Percentiles rank a stretch among this genome's conserved stretches.
Conservation (phyloP, 2,113 vertebrate genomes). For the Helogale parvula region DNA sequence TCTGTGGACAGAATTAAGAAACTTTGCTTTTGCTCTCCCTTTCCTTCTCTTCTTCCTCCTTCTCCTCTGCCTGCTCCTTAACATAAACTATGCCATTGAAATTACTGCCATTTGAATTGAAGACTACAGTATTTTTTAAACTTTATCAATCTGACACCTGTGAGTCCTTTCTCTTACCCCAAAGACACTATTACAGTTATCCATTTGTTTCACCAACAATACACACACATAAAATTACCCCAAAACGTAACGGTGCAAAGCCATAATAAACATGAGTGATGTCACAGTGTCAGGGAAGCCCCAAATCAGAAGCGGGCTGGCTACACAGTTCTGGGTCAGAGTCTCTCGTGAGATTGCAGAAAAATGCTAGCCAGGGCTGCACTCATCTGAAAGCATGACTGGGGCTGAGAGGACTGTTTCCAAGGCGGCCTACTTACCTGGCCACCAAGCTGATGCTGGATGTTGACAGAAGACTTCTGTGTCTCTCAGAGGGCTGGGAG, state of each 20-base stretch:
- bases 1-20: slow-evolving; percentile 3
- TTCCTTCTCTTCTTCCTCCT: neutral
- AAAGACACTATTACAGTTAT: neutral
- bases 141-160: neutral
- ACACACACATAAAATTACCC: neutral
- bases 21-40: neutral
- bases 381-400: neutral
- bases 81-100: neutral
- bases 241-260: neutral
- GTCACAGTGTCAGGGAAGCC: neutral
- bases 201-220: neutral
- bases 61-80: neutral
- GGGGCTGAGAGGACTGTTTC: neutral
- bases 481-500: neutral
- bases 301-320: neutral
- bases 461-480: neutral
- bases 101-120: neutral
- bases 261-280: neutral
- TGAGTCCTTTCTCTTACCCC: neutral
- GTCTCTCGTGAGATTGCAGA: neutral
- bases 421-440: neutral
- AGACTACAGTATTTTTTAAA: neutral
- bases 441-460: neutral
- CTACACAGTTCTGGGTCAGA: neutral
- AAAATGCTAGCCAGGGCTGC: neutral